phyloP scores from a whole-genome alignment of 2,797 vertebrate genomes.

The Luscinia luscinia region DNA sequence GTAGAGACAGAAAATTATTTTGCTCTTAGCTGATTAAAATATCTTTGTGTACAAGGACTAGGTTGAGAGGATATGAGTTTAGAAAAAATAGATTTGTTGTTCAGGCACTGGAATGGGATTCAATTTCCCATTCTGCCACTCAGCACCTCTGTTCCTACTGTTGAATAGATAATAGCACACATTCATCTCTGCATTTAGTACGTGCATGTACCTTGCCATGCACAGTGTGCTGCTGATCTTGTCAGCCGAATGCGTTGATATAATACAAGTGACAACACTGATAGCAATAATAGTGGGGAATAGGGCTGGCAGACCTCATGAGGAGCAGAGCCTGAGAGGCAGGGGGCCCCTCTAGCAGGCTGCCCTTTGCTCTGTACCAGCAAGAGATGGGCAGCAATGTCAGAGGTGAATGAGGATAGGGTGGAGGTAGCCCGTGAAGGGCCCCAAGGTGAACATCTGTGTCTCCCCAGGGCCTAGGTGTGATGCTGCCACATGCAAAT shows the following conservation, averaged over 20 bases:
- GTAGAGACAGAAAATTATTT: constrained; percentile 20
- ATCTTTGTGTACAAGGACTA: not conserved
- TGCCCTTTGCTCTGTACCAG: not conserved
- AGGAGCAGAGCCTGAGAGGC: not conserved
- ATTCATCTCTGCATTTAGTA: not conserved
- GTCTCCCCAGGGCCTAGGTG: not conserved
- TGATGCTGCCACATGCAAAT: not conserved
- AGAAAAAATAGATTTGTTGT: constrained; percentile 37
- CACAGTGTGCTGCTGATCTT: constrained; percentile 20
- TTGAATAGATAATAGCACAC: constrained; percentile 28
- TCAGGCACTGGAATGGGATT: constrained; percentile 16
- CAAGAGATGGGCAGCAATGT: not conserved
- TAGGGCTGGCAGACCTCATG: not conserved
- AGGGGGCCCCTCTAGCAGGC: not conserved
- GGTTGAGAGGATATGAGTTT: not conserved
- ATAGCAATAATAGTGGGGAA: not conserved
- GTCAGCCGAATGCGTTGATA: not conserved
- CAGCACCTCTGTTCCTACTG: not conserved
- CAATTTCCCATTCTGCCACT: constrained; percentile 38
- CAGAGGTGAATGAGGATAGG: not conserved
- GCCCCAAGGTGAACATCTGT: not conserved
- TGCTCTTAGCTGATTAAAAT: constrained; percentile 32
- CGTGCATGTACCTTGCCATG: not conserved
- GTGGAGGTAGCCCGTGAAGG: not conserved
- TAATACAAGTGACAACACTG: not conserved